Base-by-base conservation (phyloP, 1,140 invertebrate species). In the Pseudachorutes palmiensis region DNA sequence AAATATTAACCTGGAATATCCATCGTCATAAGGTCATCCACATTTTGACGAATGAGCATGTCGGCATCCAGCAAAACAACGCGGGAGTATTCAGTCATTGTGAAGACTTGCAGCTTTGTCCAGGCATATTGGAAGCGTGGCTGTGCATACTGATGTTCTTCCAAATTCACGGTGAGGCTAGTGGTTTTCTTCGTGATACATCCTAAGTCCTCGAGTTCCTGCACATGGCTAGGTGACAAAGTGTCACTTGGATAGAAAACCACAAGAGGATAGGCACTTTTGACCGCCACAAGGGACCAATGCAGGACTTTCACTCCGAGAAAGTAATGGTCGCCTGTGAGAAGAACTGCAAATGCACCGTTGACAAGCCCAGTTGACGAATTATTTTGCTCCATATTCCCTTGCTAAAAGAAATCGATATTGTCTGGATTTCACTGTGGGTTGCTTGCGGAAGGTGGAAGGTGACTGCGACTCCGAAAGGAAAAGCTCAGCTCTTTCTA, bases 1-100 rank as follows among this genome's bases (percentile, higher is more conserved):
- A n/a, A n/a, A n/a, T n/a, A n/a, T n/a, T n/a, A n/a, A n/a, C n/a
- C n/a, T 55, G 51, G 51, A 55, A 55, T 14, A 5, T 24, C 51
- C 12, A 55, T 14, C 5, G 51, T 55, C 51, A 55, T 55, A 5
- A 55, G 51, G 9, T 55, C 51, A 26, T 55, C 51, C 51, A 55
- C 51, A 55, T 55, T 55, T 55, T 55, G 51, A 26, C 51, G 51
- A 5, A 55, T 26, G 51, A 55, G 51, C 51, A 55, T 55, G 24
- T 55, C 51, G 24, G 51, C 51, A 26, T 55, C 51, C 9, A 55
- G 51, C 9, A 55, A 3, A 26, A 55, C 51, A 55, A 55, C 51
- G 12, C 24, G 51, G 24, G 14, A 5, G 51, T 55, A 55, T 22
- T 55, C 12, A 3, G 24, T 19, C 9, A 55, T 9, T 9, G 12